Conservation (phyloP, 2,113 vertebrate genomes). For the Oryzias curvinotus region DNA sequence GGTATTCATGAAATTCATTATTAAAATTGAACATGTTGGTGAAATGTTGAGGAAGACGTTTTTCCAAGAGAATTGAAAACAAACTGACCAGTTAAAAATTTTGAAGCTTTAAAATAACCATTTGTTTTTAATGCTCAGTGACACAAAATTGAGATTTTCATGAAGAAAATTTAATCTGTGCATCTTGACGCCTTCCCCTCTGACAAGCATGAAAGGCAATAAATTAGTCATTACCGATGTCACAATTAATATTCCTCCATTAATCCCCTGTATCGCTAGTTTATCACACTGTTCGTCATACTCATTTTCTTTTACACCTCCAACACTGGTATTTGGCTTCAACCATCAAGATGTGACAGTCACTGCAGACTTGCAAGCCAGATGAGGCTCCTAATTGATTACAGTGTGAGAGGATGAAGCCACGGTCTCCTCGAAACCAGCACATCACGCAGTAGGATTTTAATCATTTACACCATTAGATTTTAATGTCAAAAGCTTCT, state of each 20-base stretch:
- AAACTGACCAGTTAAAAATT: no score
- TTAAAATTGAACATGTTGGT: no score
- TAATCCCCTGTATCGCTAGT: slow-evolving; percentile 37
- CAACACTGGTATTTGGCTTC: slow-evolving; percentile 24
- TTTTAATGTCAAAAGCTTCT: neutral
- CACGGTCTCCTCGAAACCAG: neutral
- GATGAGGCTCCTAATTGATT: slow-evolving; percentile 35
- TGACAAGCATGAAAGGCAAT: slow-evolving; percentile 58
- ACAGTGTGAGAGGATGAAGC: slow-evolving; percentile 17
- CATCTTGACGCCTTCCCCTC: slow-evolving; percentile 49
- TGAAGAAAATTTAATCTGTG: slow-evolving; percentile 18
- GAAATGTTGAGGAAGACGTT: no score
- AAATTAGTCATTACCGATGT: slow-evolving; percentile 50
- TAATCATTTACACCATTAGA: neutral
- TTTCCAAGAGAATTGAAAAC: no score
- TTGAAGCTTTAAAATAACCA: neutral
- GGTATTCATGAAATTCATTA: no score
- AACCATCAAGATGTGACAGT: slow-evolving; percentile 8
- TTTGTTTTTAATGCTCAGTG: slow-evolving; percentile 11
- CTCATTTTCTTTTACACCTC: slow-evolving; percentile 47
- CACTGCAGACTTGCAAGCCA: slow-evolving; percentile 1
- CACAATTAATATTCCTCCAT: slow-evolving; percentile 46
- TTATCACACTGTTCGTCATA: slow-evolving; percentile 36
- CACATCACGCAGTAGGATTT: neutral
- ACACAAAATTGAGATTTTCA: slow-evolving; percentile 6